phyloP scores from a whole-genome alignment of 1,140 invertebrate species.

The Rhynchophorus ferrugineus region DNA sequence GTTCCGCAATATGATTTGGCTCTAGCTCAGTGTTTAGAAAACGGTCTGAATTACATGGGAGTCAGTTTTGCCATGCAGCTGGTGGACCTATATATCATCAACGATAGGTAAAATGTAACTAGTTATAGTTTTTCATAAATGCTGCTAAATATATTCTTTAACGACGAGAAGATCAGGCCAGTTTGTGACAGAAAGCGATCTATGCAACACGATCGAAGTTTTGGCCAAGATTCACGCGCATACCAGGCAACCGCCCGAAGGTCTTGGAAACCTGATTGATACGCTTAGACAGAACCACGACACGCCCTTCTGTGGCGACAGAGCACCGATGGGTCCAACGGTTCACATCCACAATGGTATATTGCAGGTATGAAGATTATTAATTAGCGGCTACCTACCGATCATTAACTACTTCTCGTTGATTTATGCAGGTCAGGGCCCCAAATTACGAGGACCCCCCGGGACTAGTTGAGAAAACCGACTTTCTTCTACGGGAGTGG shows the following conservation, averaged over 20 bases:
- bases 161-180: slow-evolving; percentile 47
- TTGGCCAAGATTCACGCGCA: slow-evolving; percentile 66
- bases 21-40: slow-evolving; percentile 80
- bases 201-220: slow-evolving; percentile 78
- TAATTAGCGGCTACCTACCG: not conserved
- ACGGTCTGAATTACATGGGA: slow-evolving; percentile 75
- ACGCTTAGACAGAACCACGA: slow-evolving; percentile 66
- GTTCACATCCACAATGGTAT: slow-evolving; percentile 92
- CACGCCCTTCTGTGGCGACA: slow-evolving; percentile 57
- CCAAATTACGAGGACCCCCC: slow-evolving; percentile 90
- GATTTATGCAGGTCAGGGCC: slow-evolving; percentile 56
- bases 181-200: slow-evolving; percentile 73
- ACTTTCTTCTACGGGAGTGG: slow-evolving; percentile 91
- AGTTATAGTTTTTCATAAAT: not conserved
- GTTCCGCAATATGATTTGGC: slow-evolving; percentile 70
- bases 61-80: slow-evolving; percentile 87
- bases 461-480: slow-evolving; percentile 90
- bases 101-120: slow-evolving; percentile 53
- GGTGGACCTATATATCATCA: slow-evolving; percentile 70
- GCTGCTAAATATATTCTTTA: not conserved
- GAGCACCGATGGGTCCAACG: slow-evolving; percentile 65
- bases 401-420: not conserved
- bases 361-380: slow-evolving; percentile 50
- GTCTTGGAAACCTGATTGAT: slow-evolving; percentile 67
- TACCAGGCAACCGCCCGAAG: slow-evolving; percentile 71